These are phyloP conservation scores for Cardiocondyla obscurior DNA, from an alignment of 1,140 invertebrate genomes.

Conservation along the genomic window DNA sequence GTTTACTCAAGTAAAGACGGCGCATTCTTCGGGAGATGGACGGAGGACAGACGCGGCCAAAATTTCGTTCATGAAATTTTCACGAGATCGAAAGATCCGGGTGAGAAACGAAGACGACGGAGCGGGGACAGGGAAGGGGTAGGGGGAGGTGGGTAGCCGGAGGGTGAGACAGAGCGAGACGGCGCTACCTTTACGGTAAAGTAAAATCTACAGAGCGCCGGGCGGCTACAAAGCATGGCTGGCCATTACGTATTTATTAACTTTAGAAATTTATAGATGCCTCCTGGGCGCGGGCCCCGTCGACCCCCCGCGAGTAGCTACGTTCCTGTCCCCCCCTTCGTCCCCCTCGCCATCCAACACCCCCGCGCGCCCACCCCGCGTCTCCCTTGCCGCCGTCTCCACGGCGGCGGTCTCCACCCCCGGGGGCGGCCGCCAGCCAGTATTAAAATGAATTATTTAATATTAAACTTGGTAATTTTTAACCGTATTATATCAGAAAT, in stretches of 20 bases:
- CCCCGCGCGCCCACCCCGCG: conserved; percentile 47
- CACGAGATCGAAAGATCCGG: conserved; percentile 66
- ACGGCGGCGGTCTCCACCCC: conserved; percentile 66
- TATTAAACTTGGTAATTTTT: conserved; percentile 85
- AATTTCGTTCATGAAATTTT: conserved; percentile 73
- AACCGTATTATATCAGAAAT: conserved; percentile 83
- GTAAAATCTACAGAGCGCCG: conserved; percentile 78
- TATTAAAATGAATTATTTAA: conserved; percentile 85
- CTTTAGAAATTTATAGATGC: conserved; percentile 84
- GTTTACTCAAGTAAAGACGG: conserved; percentile 26
- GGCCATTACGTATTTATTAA: conserved; percentile 85
- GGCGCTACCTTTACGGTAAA: conserved; percentile 76
- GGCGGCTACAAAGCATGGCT: conserved; percentile 82
- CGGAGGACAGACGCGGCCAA: conserved; percentile 52
- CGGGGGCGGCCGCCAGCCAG: conserved; percentile 71
- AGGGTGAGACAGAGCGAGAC: conserved; percentile 57
- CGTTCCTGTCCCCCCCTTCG: conserved; percentile 68
- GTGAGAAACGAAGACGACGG: conserved; percentile 24
- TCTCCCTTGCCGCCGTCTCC: conserved; percentile 65
- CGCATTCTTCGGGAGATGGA: conserved; percentile 31
- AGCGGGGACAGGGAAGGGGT: not conserved
- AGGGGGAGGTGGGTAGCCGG: conserved; percentile 1
- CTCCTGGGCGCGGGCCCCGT: conserved; percentile 81
- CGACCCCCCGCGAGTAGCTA: conserved; percentile 65
- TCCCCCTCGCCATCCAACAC: conserved; percentile 64